A percentile compares a stretch with the other conserved stretches of the same genome.
Conservation (phyloP, 2,888 invertebrate species). For the Calliscelio sp. region DNA sequence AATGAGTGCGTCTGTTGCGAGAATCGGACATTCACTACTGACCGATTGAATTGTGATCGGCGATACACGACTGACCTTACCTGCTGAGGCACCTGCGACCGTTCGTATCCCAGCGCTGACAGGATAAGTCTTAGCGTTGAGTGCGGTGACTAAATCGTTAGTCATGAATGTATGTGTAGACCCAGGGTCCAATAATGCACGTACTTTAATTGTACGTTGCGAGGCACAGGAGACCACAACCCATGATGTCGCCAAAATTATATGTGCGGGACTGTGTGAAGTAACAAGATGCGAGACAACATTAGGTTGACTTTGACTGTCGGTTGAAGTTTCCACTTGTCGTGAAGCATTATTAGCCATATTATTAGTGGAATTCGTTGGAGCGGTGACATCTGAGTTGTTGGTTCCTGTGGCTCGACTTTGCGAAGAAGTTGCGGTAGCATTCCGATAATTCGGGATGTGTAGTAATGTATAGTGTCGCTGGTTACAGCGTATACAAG, state of each 20-base stretch:
- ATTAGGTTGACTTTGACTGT: not conserved
- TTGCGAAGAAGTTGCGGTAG: not conserved
- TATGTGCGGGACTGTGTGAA: not conserved
- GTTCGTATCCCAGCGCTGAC: not conserved
- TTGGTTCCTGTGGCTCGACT: not conserved
- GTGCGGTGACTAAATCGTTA: not conserved
- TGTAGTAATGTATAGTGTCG: not conserved
- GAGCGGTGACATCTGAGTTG: no score
- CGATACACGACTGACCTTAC: not conserved
- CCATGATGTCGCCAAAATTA: slow-evolving; percentile 25
- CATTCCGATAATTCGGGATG: not conserved
- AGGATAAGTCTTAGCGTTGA: slow-evolving; percentile 39
- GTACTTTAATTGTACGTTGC: slow-evolving; percentile 6
- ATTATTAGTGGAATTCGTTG: not conserved
- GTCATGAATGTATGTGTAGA: slow-evolving; percentile 25
- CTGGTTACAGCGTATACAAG: not conserved
- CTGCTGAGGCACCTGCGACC: not conserved
- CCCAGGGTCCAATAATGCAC: slow-evolving; percentile 20
- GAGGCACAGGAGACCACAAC: slow-evolving; percentile 21
- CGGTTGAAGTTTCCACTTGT: not conserved
- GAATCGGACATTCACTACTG: not conserved
- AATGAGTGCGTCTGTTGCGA: not conserved
- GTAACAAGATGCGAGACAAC: not conserved
- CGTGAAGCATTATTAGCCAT: not conserved
- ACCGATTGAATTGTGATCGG: not conserved